These are phyloP conservation scores for Zygogramma bicolorata DNA, from an alignment of 2,888 invertebrate species.

Conservation along the genomic window DNA sequence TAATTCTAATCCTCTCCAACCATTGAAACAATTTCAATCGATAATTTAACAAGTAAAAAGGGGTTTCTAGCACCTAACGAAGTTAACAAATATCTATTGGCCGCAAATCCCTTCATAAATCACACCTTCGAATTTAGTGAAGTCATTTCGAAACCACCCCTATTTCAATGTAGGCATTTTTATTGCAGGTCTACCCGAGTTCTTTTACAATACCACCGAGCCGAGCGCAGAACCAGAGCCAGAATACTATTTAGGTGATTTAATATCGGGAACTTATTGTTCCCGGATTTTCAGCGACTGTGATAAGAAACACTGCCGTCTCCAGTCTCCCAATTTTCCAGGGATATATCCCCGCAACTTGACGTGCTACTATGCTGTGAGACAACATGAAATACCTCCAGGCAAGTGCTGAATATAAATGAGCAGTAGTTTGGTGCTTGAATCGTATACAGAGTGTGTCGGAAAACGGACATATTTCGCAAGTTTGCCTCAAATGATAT, in stretches of 20 bases:
- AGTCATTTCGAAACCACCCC: background rate
- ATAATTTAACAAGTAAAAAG: too few species aligned
- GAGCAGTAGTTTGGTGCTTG: too few species aligned
- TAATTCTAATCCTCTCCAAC: too few species aligned
- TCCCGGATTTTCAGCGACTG: slow-evolving; percentile 93
- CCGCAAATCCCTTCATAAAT: background rate
- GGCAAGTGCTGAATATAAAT: slow-evolving; percentile 65
- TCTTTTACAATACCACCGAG: slow-evolving; percentile 40
- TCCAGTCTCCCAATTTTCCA: slow-evolving; percentile 93
- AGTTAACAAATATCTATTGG: background rate
- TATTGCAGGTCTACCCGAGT: slow-evolving; percentile 49
- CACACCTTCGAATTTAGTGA: background rate
- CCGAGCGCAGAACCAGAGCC: slow-evolving; percentile 45
- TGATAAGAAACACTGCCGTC: slow-evolving; percentile 88
- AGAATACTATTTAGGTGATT: slow-evolving; percentile 85
- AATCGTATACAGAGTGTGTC: too few species aligned
- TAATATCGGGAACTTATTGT: slow-evolving; percentile 92
- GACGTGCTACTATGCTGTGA: slow-evolving; percentile 93
- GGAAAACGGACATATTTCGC: too few species aligned
- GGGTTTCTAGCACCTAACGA: background rate
- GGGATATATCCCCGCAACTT: slow-evolving; percentile 94
- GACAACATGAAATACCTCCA: slow-evolving; percentile 85
- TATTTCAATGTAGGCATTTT: slow-evolving; percentile 15
- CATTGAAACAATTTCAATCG: too few species aligned
- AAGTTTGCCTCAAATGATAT: too few species aligned